Conservation (phyloP, 2,888 invertebrate species). For the Cotesia congregata region DNA sequence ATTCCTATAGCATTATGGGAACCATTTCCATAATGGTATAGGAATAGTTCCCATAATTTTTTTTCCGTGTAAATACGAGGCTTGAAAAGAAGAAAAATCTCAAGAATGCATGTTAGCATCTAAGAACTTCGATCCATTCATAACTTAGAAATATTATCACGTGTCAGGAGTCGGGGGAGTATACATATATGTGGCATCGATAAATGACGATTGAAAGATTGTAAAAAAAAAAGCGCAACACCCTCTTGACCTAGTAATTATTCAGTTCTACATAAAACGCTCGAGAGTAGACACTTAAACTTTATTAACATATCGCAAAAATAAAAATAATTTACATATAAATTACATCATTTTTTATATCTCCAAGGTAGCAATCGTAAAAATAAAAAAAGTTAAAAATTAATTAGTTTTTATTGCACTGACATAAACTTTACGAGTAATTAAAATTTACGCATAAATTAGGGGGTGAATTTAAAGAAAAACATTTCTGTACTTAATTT, state of each 20-base stretch:
- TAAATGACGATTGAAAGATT: not conserved
- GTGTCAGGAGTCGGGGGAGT: not conserved
- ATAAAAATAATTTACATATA: not conserved
- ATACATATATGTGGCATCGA: not conserved
- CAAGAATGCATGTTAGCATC: not conserved
- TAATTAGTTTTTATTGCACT: not conserved
- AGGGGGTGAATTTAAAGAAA: not conserved
- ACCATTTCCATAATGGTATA: too few relatives aligned
- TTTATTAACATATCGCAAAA: not conserved
- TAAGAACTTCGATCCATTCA: not conserved
- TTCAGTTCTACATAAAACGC: not conserved
- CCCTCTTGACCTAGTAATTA: not conserved
- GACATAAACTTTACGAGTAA: not conserved
- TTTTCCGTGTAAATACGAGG: too few relatives aligned
- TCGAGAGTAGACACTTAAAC: not conserved
- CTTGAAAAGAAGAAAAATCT: too few relatives aligned
- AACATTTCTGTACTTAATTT: not conserved
- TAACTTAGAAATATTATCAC: not conserved
- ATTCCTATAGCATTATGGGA: too few relatives aligned
- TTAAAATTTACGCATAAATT: not conserved
- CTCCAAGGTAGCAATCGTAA: not conserved
- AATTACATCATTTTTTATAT: not conserved
- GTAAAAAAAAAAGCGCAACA: not conserved
- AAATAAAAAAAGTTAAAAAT: not conserved
- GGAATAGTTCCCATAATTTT: too few relatives aligned